Conservation (phyloP, 2,888 invertebrate species). For the Pandemis heparana region DNA sequence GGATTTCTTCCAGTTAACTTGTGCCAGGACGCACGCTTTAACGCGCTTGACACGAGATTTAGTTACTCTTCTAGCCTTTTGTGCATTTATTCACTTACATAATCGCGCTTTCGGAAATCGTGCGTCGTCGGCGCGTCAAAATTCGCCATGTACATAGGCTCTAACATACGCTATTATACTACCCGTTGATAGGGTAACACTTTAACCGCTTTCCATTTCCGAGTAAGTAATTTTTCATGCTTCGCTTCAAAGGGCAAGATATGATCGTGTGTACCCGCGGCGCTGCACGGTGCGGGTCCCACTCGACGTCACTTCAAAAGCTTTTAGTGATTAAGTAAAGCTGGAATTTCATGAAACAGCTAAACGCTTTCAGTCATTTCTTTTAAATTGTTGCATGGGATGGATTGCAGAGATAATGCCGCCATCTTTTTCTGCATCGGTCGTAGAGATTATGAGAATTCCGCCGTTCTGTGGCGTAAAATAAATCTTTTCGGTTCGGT, state of each 20-base stretch:
- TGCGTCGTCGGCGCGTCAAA: too few relatives aligned
- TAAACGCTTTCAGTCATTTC: conserved; percentile 14
- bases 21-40: too few relatives aligned
- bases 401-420: conserved; percentile 3
- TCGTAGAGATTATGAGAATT: background rate
- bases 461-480: background rate
- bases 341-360: conserved; percentile 17
- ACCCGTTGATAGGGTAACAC: background rate
- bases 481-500: too few relatives aligned
- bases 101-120: too few relatives aligned
- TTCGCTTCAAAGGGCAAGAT: conserved; percentile 17
- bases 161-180: background rate
- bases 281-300: background rate
- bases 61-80: too few relatives aligned
- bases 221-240: conserved; percentile 2
- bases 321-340: conserved; percentile 34
- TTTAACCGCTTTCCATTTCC: conserved; percentile 10
- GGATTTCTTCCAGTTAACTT: too few relatives aligned
- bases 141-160: too few relatives aligned
- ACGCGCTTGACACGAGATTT: too few relatives aligned
- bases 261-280: conserved; percentile 4
- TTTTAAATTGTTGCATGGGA: conserved; percentile 10
- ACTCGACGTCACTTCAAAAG: conserved; percentile 18
- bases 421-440: background rate
- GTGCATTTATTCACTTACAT: too few relatives aligned